Evolutionary conservation across 1,140 invertebrate genomes (phyloP), one percentile per base, ranked within the genome.

Genomic region (Eubasilissa regina): DNA sequence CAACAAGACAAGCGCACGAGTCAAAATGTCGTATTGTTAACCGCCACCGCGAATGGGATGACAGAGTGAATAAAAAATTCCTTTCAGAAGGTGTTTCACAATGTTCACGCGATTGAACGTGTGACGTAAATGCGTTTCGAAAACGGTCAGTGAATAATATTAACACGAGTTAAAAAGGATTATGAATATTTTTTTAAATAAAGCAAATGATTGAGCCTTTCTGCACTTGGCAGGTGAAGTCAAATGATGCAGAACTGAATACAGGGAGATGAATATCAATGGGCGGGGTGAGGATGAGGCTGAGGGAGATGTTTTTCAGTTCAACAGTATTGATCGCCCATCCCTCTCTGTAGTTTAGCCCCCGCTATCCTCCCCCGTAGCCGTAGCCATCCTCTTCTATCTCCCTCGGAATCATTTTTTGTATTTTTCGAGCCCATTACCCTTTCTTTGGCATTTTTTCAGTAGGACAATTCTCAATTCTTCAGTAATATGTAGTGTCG

Each of bases 261-360:
- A 15, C 17, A 19, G 10, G 55, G 15, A 21, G 55, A 15, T 58
- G 17, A 0, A 58, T 58, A 58, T 58, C 55, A 58, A 58, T 58
- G 55, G 55, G 17, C 19, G 10, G 35, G 48, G 19, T 19, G 47
- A 21, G 48, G 55, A 13, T 21, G 45, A 15, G n/a, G 64, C 45
- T n/a, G 64, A 7, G 45, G 21, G 45, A 25, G 48, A 58, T 53
- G 73, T 77, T 48, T 45, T 19, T 53, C 75, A 66, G 75, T 64
- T 25, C 75, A 77, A 62, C 45, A 17, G 60, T 77, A 77, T 77
- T 77, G 75, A 77, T 77, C 75, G 75, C 15, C 62, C 75, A 35
- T 47, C 60, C 45, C 45, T 21, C 43, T 48, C 73, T 10, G 17
- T 48, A 53, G n/a, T n/a, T n/a, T n/a, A n/a, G 11, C 56, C 58